phyloP scores from a whole-genome alignment of 2,888 invertebrate genomes.

The Dione juno region DNA sequence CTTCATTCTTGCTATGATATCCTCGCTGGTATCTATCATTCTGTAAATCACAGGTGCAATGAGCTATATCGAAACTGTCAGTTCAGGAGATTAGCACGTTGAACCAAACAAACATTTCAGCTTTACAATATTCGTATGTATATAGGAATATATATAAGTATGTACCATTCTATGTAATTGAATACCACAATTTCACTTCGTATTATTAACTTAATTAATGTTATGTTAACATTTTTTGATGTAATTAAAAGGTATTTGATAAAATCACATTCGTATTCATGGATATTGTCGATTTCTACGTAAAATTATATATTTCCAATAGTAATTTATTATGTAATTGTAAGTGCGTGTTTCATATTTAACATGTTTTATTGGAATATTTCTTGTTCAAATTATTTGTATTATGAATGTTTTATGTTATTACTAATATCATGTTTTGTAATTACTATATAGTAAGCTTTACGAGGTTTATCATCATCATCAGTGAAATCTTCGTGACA shows the following conservation, averaged over 20 bases:
- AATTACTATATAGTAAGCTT: no score
- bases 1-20: no score
- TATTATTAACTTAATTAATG: slow-evolving; percentile 17
- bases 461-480: no score
- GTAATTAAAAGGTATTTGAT: slow-evolving; percentile 17
- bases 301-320: neutral
- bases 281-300: neutral
- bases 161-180: no score
- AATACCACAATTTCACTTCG: neutral
- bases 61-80: no score
- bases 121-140: neutral
- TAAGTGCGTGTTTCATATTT: neutral
- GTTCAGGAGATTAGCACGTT: no score
- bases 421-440: no score
- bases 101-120: no score
- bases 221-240: slow-evolving; percentile 20
- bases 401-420: neutral
- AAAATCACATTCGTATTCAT: neutral
- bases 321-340: neutral
- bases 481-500: no score
- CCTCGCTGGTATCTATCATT: no score
- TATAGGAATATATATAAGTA: neutral
- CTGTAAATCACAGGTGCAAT: no score
- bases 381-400: neutral
- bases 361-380: neutral